Percentiles rank a stretch among this genome's conserved stretches.
These are phyloP conservation scores for Lithophane leautieri DNA, from an alignment of 2,888 invertebrate species.

Conservation along the genomic window DNA sequence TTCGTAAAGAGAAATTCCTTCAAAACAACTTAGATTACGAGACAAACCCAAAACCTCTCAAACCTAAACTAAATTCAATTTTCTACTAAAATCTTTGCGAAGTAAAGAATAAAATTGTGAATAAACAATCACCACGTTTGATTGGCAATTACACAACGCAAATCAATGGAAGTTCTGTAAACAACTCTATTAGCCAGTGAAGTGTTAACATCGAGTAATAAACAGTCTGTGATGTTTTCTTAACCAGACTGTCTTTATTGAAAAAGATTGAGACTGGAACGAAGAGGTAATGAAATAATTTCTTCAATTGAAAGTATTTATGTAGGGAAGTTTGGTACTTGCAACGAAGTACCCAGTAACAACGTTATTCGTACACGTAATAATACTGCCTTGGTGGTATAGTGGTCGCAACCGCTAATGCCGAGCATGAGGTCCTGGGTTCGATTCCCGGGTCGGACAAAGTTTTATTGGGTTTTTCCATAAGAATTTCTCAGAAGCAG, in stretches of 20 bases:
- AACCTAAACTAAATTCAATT: not conserved
- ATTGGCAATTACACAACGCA: constrained; percentile 60
- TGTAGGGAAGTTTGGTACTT: not conserved
- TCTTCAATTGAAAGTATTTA: not conserved
- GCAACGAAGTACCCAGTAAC: not conserved
- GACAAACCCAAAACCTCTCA: not conserved
- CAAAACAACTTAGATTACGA: too few relatives aligned
- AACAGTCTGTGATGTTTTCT: constrained; percentile 39
- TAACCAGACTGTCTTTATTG: constrained; percentile 8
- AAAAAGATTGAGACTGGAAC: not conserved
- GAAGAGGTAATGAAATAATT: not conserved
- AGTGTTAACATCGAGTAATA: constrained; percentile 55
- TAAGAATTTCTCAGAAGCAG: too few relatives aligned
- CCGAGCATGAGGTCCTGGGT: too few relatives aligned
- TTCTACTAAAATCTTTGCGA: constrained; percentile 2
- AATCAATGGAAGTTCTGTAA: constrained; percentile 60
- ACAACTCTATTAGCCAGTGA: constrained; percentile 58
- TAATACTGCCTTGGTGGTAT: not conserved
- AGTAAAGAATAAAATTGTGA: constrained; percentile 14
- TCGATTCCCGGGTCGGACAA: too few relatives aligned
- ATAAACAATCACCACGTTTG: constrained; percentile 39
- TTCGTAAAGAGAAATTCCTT: not conserved
- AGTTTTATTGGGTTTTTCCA: too few relatives aligned
- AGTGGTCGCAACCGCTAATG: too few relatives aligned
- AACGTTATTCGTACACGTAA: not conserved